Base-by-base conservation (phyloP, 1,140 invertebrate genomes). In the Lanistes nyassanus region DNA sequence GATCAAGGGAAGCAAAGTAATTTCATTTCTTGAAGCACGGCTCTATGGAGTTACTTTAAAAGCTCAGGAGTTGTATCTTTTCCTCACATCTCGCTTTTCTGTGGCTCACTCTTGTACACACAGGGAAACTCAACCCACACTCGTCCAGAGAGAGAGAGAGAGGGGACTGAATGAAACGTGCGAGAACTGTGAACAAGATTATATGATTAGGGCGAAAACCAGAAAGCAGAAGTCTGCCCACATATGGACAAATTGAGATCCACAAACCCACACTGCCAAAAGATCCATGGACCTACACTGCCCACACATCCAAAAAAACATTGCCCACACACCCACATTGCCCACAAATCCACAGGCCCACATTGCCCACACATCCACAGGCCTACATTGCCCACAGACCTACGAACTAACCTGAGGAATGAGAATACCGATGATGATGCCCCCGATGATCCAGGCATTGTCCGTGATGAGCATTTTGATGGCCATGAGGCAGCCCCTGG, bases 351-450 rank as follows among this genome's bases (percentile, higher is more conserved):
- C 62, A 23, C 29, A 26, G n/a, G 1, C 34, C 62, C 1, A 13
- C 13, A 1, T 26, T 34, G 31, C 29, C 16, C 11, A 1, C 26
- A 36, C 29, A 23, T 23, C 6, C 7, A 7, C 26, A 16, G 9
- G 29, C 37, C n/a, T 26, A 69, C 47, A 21, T 23, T 51, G n/a
- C 26, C 37, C 37, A 53, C 39, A 29, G 29, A 68, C 19, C 16
- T 4, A 9, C 16, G 36, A 55, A 53, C 34, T 65, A 70, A 85
- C 84, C 83, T 85, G 84, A 53, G 82, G 83, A 68, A 85, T 64
- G 5, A 84, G 65, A 37, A 84, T 72, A 16, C 79, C 83, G 9
- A 84, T 62, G 42, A 81, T 47, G n/a, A 79, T 64, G 16, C 81
- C 84, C 2, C 83, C 82, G 3, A 83, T 71, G 29, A 83, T 76